Conservation (phyloP, 2,888 invertebrate species). For the Mesoligia furuncula region DNA sequence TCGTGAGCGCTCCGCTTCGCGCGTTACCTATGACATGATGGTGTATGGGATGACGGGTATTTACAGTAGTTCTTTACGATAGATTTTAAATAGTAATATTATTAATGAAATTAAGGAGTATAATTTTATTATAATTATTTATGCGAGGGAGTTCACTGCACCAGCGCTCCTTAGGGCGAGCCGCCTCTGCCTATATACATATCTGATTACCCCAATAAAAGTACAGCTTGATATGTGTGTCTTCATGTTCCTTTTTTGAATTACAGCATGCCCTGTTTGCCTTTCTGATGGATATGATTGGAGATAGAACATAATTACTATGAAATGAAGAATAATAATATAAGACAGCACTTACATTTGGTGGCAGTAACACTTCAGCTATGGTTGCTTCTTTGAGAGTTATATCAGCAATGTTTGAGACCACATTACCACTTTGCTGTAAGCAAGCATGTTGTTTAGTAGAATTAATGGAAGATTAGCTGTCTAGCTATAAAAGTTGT, state of each 20-base stretch:
- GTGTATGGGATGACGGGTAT: too few relatives aligned
- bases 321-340: constrained; percentile 21
- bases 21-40: too few relatives aligned
- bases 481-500: neutral
- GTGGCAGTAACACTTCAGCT: constrained; percentile 74
- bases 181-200: too few relatives aligned
- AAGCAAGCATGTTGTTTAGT: constrained; percentile 52
- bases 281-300: constrained; percentile 43
- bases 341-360: constrained; percentile 76
- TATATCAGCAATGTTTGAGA: constrained; percentile 81
- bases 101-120: too few relatives aligned
- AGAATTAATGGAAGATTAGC: neutral
- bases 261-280: constrained; percentile 45
- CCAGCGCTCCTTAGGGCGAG: too few relatives aligned
- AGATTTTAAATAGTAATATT: too few relatives aligned
- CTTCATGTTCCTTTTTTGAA: constrained; percentile 25
- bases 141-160: too few relatives aligned
- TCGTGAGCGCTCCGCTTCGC: too few relatives aligned
- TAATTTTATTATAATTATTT: too few relatives aligned
- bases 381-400: constrained; percentile 81
- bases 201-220: neutral
- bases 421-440: constrained; percentile 82
- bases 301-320: constrained; percentile 14
- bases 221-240: neutral
- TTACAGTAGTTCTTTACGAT: too few relatives aligned